Evolutionary conservation across 2,113 vertebrate species (phyloP).

Genomic region (Cromileptes altivelis): DNA sequence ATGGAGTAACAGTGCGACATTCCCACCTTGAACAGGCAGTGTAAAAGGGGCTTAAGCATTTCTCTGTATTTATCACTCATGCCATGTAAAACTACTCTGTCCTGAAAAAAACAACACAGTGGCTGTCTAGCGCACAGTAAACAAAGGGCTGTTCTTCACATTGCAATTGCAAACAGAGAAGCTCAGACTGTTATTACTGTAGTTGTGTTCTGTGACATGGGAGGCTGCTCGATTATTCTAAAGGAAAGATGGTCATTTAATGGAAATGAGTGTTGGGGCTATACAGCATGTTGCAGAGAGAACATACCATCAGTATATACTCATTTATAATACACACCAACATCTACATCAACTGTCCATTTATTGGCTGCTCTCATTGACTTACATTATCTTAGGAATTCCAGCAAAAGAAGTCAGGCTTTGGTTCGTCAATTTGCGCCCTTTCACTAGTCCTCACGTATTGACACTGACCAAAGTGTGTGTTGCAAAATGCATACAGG

Average conservation of each 20-base stretch:
- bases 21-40: too few species aligned
- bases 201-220: neutral
- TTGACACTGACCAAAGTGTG: neutral
- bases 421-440: neutral
- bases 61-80: neutral
- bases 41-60: neutral
- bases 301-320: neutral
- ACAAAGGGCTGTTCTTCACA: neutral
- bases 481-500: neutral
- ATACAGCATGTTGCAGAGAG: neutral
- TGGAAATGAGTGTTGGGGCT: conserved; percentile 2
- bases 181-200: neutral
- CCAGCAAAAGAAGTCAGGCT: neutral
- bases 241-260: conserved; percentile 5
- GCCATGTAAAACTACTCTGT: neutral
- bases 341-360: conserved; percentile 7
- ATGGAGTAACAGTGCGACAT: too few species aligned
- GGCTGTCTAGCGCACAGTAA: neutral
- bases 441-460: neutral
- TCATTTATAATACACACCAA: conserved; percentile 19
- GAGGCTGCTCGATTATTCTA: too few species aligned
- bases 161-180: neutral
- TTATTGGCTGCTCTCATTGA: neutral
- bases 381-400: neutral
- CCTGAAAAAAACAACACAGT: neutral